Evolutionary conservation across 2,113 vertebrate genomes (phyloP).

Genomic region (Nematolebias whitei): DNA sequence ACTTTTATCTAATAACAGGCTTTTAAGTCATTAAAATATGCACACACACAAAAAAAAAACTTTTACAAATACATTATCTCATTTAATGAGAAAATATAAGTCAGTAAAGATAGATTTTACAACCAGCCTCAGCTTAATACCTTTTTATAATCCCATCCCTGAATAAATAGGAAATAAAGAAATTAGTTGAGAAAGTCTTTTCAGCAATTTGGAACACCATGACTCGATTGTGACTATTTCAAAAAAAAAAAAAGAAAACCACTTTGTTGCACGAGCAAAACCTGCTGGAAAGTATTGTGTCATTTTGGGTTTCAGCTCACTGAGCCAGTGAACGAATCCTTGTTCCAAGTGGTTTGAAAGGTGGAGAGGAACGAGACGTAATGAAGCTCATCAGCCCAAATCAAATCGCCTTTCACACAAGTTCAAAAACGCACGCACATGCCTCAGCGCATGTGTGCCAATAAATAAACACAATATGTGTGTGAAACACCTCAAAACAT

Average conservation of each 20-base stretch:
- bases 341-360: constrained; percentile 19
- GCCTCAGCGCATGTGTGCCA: constrained; percentile 6
- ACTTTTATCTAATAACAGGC: constrained; percentile 52
- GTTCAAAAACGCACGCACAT: neutral
- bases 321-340: constrained; percentile 25
- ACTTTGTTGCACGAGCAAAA: constrained; percentile 28
- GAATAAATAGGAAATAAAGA: constrained; percentile 28
- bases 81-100: neutral
- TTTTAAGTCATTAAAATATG: constrained; percentile 14
- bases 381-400: constrained; percentile 13
- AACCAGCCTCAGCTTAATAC: no score
- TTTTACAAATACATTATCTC: constrained; percentile 5
- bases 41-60: neutral
- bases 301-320: constrained; percentile 37
- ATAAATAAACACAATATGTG: neutral
- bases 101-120: neutral
- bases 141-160: neutral
- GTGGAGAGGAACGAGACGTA: constrained; percentile 13
- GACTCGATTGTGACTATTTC: constrained; percentile 14
- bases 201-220: constrained; percentile 27
- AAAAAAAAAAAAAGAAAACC: constrained; percentile 20
- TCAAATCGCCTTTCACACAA: constrained; percentile 12
- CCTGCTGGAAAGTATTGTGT: constrained; percentile 36
- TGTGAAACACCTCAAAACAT: neutral
- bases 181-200: constrained; percentile 40